Conservation (phyloP, 2,888 invertebrate genomes). For the Netelia fuscicornis region DNA sequence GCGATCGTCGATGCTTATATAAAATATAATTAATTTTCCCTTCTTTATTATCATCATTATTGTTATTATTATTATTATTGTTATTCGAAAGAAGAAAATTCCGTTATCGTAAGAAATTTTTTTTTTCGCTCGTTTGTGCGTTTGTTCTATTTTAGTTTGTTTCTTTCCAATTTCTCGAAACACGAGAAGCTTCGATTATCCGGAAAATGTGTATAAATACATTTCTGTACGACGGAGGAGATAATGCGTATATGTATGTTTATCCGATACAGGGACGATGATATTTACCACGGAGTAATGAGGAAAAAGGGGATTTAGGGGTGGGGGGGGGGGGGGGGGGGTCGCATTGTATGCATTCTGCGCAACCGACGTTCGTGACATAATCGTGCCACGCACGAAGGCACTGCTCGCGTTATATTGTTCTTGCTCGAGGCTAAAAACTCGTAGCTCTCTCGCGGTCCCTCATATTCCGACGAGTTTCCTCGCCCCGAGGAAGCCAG, state of each 20-base stretch:
- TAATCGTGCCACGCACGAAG: slow-evolving; percentile 74
- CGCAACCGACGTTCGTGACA: slow-evolving; percentile 75
- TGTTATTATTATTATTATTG: no score
- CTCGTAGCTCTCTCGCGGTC: slow-evolving; percentile 27
- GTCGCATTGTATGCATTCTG: slow-evolving; percentile 75
- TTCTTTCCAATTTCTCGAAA: no score
- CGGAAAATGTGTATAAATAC: background rate
- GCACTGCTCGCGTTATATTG: slow-evolving; percentile 66
- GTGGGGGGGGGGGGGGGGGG: background rate
- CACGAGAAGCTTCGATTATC: background rate
- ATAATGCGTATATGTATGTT: slow-evolving; percentile 29
- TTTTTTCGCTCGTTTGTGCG: background rate
- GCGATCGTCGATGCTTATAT: no score
- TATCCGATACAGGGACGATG: slow-evolving; percentile 40
- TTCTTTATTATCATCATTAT: no score
- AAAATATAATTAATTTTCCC: no score
- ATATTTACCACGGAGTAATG: slow-evolving; percentile 58
- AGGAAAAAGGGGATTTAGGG: background rate
- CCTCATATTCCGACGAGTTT: slow-evolving; percentile 19
- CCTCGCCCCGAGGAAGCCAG: slow-evolving; percentile 4
- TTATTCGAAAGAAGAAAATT: background rate
- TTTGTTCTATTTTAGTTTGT: no score
- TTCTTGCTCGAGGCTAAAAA: slow-evolving; percentile 68
- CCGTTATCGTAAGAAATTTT: background rate
- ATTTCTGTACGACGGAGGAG: background rate